Percentiles rank a stretch among this genome's conserved stretches.
phyloP scores from a whole-genome alignment of 2,113 vertebrate species.

The Cyphomyrus discorhynchus region DNA sequence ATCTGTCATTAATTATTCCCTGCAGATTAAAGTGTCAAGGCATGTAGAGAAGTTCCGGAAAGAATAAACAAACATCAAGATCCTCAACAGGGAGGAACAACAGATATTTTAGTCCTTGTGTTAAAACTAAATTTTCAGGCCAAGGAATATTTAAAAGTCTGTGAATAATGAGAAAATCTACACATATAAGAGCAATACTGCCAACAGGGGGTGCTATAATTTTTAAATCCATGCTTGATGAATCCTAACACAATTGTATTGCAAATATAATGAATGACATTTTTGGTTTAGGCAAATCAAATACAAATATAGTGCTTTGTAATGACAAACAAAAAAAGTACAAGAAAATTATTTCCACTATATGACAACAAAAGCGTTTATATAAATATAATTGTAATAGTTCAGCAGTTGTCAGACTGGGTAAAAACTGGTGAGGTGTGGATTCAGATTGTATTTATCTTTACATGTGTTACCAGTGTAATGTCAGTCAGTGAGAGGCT shows the following conservation, averaged over 20 bases:
- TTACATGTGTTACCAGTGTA: not conserved
- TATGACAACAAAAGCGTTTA: constrained; percentile 17
- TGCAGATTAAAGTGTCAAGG: not conserved
- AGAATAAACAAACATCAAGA: not conserved
- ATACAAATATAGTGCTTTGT: constrained; percentile 22
- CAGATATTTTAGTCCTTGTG: constrained; percentile 54
- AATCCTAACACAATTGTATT: not conserved
- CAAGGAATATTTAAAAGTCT: not conserved
- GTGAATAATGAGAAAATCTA: not conserved
- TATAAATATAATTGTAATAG: constrained; percentile 33
- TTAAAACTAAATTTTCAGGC: constrained; percentile 36
- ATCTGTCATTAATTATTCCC: not conserved
- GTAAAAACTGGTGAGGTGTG: constrained; percentile 12
- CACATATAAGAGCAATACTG: not conserved
- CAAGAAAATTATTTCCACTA: constrained; percentile 20
- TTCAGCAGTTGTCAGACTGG: constrained; percentile 26
- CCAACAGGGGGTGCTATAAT: constrained; percentile 10
- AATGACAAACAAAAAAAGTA: constrained; percentile 31
- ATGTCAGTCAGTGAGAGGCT: not conserved
- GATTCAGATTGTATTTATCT: not conserved
- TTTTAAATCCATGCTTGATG: not conserved
- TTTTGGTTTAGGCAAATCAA: constrained; percentile 4
- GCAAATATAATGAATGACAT: constrained; percentile 20
- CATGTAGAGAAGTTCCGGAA: not conserved
- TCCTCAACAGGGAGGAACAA: not conserved